Percentiles rank a stretch among this genome's conserved stretches.
Conservation (phyloP, 2,113 vertebrate species). For the Bagarius yarrelli region DNA sequence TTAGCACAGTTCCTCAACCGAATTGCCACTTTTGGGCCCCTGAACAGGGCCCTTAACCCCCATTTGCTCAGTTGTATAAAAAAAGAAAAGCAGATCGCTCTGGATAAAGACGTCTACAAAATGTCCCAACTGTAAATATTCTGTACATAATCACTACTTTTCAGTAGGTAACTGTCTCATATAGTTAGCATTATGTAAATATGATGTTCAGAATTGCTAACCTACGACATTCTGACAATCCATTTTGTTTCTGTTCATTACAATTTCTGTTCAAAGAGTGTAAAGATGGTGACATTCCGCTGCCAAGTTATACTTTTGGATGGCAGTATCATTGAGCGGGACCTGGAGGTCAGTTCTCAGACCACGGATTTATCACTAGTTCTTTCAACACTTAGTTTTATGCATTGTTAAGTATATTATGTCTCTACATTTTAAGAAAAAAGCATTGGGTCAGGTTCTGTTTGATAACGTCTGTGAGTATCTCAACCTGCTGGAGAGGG, state of each 20-base stretch:
- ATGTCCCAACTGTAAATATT: too few species aligned
- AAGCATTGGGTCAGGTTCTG: slow-evolving; percentile 90
- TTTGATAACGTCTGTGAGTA: slow-evolving; percentile 89
- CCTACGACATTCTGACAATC: not conserved
- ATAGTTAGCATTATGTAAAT: not conserved
- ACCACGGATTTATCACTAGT: not conserved
- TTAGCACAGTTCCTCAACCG: too few species aligned
- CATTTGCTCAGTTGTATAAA: too few species aligned
- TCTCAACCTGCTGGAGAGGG: slow-evolving; percentile 93
- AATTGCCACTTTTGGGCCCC: too few species aligned
- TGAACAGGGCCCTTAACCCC: too few species aligned
- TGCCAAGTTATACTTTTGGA: slow-evolving; percentile 90
- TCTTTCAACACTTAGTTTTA: not conserved
- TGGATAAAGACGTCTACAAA: too few species aligned
- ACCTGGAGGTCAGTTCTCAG: slow-evolving; percentile 81
- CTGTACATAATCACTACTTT: not conserved
- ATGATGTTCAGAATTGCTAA: not conserved
- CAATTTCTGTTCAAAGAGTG: slow-evolving; percentile 47
- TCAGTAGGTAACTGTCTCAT: not conserved
- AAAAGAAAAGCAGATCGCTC: too few species aligned
- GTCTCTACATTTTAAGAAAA: slow-evolving; percentile 77
- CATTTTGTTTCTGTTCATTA: not conserved
- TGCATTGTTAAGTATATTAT: not conserved
- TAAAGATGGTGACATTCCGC: slow-evolving; percentile 78
- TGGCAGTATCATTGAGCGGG: slow-evolving; percentile 83